A percentile compares a stretch with the other conserved stretches of the same genome.
Conservation (phyloP, 2,888 invertebrate species). For the Eristalinus aeneus region DNA sequence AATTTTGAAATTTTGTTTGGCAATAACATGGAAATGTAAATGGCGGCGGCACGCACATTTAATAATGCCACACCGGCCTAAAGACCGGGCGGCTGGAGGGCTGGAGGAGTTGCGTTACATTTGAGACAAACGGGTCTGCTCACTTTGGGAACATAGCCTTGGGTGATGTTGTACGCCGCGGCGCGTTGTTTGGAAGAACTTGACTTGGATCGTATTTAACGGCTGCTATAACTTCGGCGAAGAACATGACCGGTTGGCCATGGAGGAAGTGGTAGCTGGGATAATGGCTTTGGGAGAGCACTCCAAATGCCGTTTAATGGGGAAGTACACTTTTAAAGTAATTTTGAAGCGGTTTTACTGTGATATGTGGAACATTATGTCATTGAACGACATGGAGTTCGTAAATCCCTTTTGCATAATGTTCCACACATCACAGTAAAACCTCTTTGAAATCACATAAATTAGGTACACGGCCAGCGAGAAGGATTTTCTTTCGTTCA, state of each 20-base stretch:
- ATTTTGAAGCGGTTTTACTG: neutral
- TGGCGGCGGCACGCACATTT: constrained; percentile 1
- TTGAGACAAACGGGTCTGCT: constrained; percentile 8
- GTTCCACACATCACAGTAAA: neutral
- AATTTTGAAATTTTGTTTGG: constrained; percentile 13
- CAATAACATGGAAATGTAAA: constrained; percentile 15
- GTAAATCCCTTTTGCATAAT: neutral
- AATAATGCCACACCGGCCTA: neutral
- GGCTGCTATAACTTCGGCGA: neutral
- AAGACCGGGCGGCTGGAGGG: neutral
- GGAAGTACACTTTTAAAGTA: neutral
- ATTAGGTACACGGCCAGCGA: neutral
- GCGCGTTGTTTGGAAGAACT: constrained; percentile 1
- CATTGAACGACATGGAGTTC: neutral
- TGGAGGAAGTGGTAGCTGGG: neutral
- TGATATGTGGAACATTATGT: neutral
- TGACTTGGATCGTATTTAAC: neutral
- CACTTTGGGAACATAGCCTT: constrained; percentile 5
- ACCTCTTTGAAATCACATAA: neutral
- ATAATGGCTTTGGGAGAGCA: neutral
- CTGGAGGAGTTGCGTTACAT: neutral
- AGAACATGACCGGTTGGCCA: neutral
- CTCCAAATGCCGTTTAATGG: neutral
- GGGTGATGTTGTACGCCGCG: constrained; percentile 2
- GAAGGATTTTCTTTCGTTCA: neutral